Evolutionary conservation across 37 sponge, comb jelly and placozoan species (phyloP).

Genomic region (Haliclona indistincta): DNA sequence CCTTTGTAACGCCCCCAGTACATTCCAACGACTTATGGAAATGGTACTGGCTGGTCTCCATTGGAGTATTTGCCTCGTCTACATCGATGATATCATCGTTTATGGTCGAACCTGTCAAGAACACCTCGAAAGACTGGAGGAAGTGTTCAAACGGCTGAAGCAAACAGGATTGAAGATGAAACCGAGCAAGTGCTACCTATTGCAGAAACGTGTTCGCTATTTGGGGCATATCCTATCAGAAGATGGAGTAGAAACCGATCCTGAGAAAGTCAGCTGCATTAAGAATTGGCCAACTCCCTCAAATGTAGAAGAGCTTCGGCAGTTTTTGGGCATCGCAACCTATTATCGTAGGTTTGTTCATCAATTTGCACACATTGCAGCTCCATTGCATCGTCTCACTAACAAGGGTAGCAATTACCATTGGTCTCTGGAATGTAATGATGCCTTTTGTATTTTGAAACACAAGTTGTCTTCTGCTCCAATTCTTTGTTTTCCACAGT

Average conservation of each 20-base stretch:
- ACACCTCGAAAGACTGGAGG: no score
- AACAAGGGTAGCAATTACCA: not conserved
- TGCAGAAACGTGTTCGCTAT: no score
- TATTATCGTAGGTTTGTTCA: constrained; percentile 28
- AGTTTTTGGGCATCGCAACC: constrained; percentile 25
- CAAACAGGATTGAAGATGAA: constrained; percentile 32
- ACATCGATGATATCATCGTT: no score
- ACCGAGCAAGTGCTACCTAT: no score
- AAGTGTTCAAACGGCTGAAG: constrained; percentile 10
- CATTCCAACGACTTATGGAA: constrained; percentile 45
- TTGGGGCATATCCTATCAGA: no score
- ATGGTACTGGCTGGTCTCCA: constrained; percentile 24
- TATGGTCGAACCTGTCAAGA: constrained; percentile 3
- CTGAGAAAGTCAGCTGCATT: no score
- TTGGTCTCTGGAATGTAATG: constrained; percentile 18
- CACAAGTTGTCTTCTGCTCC: constrained; percentile 5
- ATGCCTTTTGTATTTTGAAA: constrained; percentile 12
- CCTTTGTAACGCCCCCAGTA: constrained; percentile 44
- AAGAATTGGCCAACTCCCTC: no score
- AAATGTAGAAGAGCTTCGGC: no score
- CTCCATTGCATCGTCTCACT: constrained; percentile 21
- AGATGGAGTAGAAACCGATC: no score
- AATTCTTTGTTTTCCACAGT: constrained; percentile 11
- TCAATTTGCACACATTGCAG: constrained; percentile 19
- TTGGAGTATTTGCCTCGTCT: constrained; percentile 8